A percentile compares a stretch with the other conserved stretches of the same genome.
These are phyloP conservation scores for Phenganax stokvisi DNA, from an alignment of 92 coral and sea anemone genomes.

Conservation along the genomic window DNA sequence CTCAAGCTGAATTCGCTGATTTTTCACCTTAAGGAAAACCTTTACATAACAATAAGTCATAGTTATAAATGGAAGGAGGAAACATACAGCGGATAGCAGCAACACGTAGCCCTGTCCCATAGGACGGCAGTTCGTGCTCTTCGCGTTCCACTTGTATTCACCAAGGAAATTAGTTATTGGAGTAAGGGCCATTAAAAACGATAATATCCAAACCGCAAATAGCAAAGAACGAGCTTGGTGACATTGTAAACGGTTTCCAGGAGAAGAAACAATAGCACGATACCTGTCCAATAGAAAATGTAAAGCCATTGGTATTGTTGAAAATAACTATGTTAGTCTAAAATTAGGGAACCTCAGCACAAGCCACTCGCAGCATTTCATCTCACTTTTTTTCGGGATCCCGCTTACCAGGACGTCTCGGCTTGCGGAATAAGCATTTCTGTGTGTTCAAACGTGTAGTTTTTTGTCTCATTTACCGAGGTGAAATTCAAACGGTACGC, in stretches of 20 bases:
- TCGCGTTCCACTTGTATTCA: slow-evolving; percentile 54
- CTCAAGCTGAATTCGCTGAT: slow-evolving; percentile 19
- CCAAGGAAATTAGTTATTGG: slow-evolving; percentile 81
- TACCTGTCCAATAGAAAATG: slow-evolving; percentile 50
- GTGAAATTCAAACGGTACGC: no score
- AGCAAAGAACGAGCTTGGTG: slow-evolving; percentile 70
- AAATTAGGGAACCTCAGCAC: neutral
- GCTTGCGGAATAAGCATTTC: no score
- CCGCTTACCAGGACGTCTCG: no score
- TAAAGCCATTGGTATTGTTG: neutral
- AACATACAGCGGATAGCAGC: slow-evolving; percentile 65
- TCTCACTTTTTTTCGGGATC: no score
- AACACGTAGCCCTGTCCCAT: slow-evolving; percentile 67
- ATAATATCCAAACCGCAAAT: slow-evolving; percentile 68
- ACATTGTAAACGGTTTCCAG: slow-evolving; percentile 63
- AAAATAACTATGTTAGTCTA: no score
- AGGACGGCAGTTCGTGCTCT: slow-evolving; percentile 70
- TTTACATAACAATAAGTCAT: slow-evolving; percentile 84
- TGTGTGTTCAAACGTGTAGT: no score
- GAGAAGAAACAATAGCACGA: slow-evolving; percentile 84
- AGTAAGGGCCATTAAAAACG: slow-evolving; percentile 58
- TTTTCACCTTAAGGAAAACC: slow-evolving; percentile 64
- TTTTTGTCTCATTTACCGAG: no score
- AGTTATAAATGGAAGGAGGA: slow-evolving; percentile 60
- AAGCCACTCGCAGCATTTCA: no score